Evolutionary conservation across 1,140 invertebrate genomes (phyloP).

Genomic region (Mya arenaria): DNA sequence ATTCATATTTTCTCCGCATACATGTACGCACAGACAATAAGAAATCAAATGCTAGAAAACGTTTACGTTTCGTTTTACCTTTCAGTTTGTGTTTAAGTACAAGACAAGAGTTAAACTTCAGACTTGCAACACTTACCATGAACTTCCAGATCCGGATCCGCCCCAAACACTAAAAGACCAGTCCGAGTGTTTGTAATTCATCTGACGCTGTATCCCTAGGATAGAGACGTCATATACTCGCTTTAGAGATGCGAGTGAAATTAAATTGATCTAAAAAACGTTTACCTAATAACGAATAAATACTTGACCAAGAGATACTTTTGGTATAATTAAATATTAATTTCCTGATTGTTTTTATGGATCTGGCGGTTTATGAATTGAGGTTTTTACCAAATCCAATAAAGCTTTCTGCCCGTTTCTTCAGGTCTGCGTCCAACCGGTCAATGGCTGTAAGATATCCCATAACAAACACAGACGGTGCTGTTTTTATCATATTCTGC

Average conservation of each 20-base stretch:
- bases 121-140: constrained; percentile 85
- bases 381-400: neutral
- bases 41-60: too few species aligned
- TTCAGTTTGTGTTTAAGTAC: neutral
- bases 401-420: neutral
- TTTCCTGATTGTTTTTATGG: too few species aligned
- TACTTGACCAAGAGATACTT: too few species aligned
- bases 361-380: too few species aligned
- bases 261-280: too few species aligned
- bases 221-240: too few species aligned
- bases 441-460: constrained; percentile 87
- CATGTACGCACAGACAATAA: too few species aligned
- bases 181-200: constrained; percentile 93
- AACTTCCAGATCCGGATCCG: constrained; percentile 91
- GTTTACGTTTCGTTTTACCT: too few species aligned
- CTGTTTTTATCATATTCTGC: constrained; percentile 95
- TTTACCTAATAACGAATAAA: too few species aligned
- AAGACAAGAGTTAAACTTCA: neutral
- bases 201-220: constrained; percentile 95
- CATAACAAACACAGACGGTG: constrained; percentile 92
- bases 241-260: too few species aligned
- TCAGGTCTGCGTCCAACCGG: neutral
- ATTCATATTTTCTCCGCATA: too few species aligned
- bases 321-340: too few species aligned
- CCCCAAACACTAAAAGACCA: constrained; percentile 98